Base-by-base conservation (phyloP, 2,888 invertebrate species). In the Pachycephus smyrnensis region DNA sequence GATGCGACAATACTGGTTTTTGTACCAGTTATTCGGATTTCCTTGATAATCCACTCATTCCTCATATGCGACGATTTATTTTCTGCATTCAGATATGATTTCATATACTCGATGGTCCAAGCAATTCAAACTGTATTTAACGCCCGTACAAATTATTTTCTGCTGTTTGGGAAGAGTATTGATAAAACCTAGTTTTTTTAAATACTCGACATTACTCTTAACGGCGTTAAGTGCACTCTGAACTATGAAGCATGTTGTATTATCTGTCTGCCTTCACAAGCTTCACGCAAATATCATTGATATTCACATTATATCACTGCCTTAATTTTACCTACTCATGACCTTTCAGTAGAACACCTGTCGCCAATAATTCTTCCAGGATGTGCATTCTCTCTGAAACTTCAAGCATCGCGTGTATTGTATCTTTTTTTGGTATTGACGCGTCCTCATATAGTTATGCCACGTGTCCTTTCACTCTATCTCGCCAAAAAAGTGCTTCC, bases 221-320 rank as follows among this genome's bases (percentile, higher is more conserved):
- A 55, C 2, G 23, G 23, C 55, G 23, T 23, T 23, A 55, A 23
- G 2, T 55, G 9, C 55, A 55, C 23, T 15, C 55, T 55, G 55
- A 55, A 55, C 33, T 71, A 71, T 23, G 15, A 31, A 80, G 85
- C 85, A 85, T 85, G 85, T 80, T 82, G 83, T 82, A 84, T 78
- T 76, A 75, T 82, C 75, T 79, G 80, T 81, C 80, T 80, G 85
- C 82, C 81, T 84, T 79, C 55, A 6, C 81, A 31, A 71, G 71
- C 31, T 71, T 33, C 71, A 33, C 31, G 71, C 71, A 33, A 33
- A 71, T 71, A 71, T 71, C 55, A 55, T 55, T 55, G 2, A 55
- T 23, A 55, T 55, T 55, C 4, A 55, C 55, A 23, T 15, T 55
- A 9, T 55, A 23, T 55, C 55, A 55, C 9, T 23, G 23, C 9